phyloP scores from a whole-genome alignment of 2,113 vertebrate species.

The Grammatotria lemairii region DNA sequence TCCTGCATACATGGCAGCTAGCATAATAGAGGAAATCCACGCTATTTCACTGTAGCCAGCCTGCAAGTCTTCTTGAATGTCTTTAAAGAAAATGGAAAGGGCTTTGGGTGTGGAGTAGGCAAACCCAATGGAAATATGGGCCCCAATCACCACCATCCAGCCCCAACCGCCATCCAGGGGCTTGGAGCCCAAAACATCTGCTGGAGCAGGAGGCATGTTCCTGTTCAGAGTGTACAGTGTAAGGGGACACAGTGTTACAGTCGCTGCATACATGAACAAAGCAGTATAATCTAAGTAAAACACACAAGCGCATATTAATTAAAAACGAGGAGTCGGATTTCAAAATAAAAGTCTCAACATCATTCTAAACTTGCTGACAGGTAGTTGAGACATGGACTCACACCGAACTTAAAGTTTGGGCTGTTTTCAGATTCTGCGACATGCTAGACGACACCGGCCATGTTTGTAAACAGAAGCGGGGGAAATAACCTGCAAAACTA shows the following conservation, averaged over 20 bases:
- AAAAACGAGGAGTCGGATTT: neutral
- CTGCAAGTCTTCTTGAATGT: conserved; percentile 77
- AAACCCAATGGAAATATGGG: conserved; percentile 78
- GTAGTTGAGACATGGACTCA: neutral
- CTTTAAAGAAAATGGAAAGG: conserved; percentile 77
- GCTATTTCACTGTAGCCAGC: conserved; percentile 73
- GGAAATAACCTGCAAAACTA: neutral
- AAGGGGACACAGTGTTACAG: neutral
- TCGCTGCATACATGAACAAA: neutral
- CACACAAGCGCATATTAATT: neutral
- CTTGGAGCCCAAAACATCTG: neutral
- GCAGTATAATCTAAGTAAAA: neutral
- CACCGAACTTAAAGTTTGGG: neutral
- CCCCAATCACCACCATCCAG: conserved; percentile 72
- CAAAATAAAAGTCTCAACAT: neutral
- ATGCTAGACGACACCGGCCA: neutral
- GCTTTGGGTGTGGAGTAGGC: conserved; percentile 79
- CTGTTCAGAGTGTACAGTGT: neutral
- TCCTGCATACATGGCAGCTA: conserved; percentile 74
- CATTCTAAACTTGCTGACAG: neutral
- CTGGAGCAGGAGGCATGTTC: conserved; percentile 51
- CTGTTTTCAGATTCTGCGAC: neutral
- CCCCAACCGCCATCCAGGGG: conserved; percentile 78
- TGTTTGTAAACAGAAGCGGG: neutral
- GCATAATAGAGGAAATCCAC: conserved; percentile 77